Conservation (phyloP, 2,888 invertebrate species). For the Ephialtes manifestator region DNA sequence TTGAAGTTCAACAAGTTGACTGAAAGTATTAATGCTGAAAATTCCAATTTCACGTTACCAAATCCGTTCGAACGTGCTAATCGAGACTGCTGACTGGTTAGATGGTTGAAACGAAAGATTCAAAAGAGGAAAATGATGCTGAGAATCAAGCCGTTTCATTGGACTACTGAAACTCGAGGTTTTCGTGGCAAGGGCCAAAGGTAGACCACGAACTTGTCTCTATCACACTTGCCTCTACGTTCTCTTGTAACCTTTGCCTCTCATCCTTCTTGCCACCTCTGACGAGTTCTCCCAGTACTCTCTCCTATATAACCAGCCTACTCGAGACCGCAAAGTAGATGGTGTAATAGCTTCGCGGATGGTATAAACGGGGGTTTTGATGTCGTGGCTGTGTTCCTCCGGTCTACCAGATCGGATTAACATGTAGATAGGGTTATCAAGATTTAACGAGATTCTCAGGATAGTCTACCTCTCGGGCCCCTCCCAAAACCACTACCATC, state of each 20-base stretch:
- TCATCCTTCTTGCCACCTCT: constrained; percentile 23
- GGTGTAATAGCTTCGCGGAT: constrained; percentile 71
- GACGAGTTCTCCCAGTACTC: constrained; percentile 39
- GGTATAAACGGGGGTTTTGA: constrained; percentile 75
- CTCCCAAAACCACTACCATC: constrained; percentile 16
- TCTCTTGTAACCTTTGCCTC: constrained; percentile 26
- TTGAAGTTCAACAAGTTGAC: too few relatives aligned
- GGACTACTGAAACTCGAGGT: constrained; percentile 49
- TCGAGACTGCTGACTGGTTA: constrained; percentile 17
- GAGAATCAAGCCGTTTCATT: constrained; percentile 52
- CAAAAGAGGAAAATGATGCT: constrained; percentile 22
- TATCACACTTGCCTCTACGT: constrained; percentile 14
- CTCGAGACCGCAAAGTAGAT: constrained; percentile 70
- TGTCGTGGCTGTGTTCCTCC: constrained; percentile 69
- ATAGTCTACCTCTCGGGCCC: constrained; percentile 41
- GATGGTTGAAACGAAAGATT: constrained; percentile 13
- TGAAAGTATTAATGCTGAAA: constrained; percentile 23
- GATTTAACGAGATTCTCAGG: constrained; percentile 80
- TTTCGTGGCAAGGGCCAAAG: constrained; percentile 3
- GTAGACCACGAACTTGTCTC: background rate
- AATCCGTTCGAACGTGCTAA: constrained; percentile 33
- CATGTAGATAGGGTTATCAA: constrained; percentile 83
- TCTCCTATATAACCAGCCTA: constrained; percentile 53
- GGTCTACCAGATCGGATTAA: constrained; percentile 81
- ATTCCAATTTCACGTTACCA: constrained; percentile 8